Evolutionary conservation across 2,888 invertebrate genomes (phyloP).

Genomic region (Villa cingulata): DNA sequence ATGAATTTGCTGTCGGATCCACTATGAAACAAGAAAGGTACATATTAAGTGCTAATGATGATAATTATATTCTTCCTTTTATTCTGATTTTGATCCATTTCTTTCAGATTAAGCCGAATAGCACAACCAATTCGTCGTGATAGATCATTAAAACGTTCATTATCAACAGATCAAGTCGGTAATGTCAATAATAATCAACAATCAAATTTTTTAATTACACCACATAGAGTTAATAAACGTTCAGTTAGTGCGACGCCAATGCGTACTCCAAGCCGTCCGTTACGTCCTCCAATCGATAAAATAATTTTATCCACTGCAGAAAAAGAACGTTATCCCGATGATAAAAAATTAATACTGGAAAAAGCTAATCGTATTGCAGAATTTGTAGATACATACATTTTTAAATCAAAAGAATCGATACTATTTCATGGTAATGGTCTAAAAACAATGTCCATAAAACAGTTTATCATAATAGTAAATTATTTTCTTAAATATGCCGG

Average conservation of each 20-base stretch:
- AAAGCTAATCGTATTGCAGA: conserved; percentile 24
- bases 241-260: conserved; percentile 15
- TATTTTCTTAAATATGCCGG: conserved; percentile 26
- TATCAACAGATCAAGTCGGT: background rate
- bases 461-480: conserved; percentile 28
- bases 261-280: conserved; percentile 15
- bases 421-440: conserved; percentile 12
- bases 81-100: background rate
- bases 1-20: conserved; percentile 3
- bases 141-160: conserved; percentile 10
- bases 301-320: conserved; percentile 23
- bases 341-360: conserved; percentile 30
- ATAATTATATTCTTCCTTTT: background rate
- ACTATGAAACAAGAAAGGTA: conserved; percentile 1
- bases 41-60: background rate
- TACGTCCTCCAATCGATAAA: conserved; percentile 7
- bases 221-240: conserved; percentile 11
- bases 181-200: background rate
- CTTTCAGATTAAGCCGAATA: conserved; percentile 20
- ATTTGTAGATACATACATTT: conserved; percentile 16
- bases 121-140: conserved; percentile 18
- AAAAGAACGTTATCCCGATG: too few species aligned
- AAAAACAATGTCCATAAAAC: conserved; percentile 32
- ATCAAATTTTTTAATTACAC: too few species aligned
- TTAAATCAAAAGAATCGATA: background rate